These are phyloP conservation scores for Poliocrania exsul DNA, from an alignment of 2,797 vertebrate species.

Conservation along the genomic window DNA sequence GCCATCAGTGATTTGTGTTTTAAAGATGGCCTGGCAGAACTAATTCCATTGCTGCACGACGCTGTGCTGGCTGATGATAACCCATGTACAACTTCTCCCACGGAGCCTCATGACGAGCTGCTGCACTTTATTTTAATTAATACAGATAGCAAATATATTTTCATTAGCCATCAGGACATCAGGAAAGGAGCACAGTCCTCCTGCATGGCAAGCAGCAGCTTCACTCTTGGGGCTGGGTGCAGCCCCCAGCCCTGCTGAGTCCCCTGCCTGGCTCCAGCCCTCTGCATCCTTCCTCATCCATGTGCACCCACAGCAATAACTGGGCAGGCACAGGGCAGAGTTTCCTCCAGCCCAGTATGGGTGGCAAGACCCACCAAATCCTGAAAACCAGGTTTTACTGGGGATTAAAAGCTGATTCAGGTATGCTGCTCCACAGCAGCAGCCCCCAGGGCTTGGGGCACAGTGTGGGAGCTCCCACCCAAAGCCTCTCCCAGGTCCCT, in stretches of 20 bases:
- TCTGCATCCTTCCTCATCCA: background rate
- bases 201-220: background rate
- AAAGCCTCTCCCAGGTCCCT: background rate
- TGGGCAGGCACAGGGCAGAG: background rate
- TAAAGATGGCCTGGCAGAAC: slow-evolving; percentile 32
- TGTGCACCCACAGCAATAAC: accelerated
- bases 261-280: background rate
- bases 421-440: accelerated
- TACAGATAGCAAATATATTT: slow-evolving; percentile 48
- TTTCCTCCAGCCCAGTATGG: accelerated
- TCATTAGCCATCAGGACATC: slow-evolving; percentile 16
- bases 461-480: background rate
- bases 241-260: background rate
- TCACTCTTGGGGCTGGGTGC: accelerated
- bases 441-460: background rate
- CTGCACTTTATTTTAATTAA: slow-evolving; percentile 67
- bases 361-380: background rate
- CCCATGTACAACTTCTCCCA: slow-evolving; percentile 23
- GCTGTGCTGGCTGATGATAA: slow-evolving; percentile 19
- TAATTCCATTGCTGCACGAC: slow-evolving; percentile 10
- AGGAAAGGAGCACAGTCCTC: background rate
- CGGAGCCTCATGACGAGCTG: background rate
- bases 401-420: background rate
- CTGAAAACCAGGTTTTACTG: background rate
- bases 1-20: slow-evolving; percentile 16